Base-by-base conservation (phyloP, 2,888 invertebrate genomes). In the Pharmacophagus antenor region DNA sequence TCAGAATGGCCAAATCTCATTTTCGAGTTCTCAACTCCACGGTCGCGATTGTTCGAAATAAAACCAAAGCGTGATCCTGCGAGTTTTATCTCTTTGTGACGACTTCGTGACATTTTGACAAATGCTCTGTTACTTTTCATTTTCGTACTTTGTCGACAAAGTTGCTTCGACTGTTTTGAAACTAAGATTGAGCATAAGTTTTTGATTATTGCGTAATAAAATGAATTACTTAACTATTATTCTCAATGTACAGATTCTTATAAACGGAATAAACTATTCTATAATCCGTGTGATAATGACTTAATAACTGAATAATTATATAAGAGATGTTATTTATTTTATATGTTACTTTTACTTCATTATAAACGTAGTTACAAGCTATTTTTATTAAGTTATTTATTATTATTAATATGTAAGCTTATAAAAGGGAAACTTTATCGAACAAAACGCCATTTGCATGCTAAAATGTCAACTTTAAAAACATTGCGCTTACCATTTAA, bases 91-190 rank as follows among this genome's bases (percentile, higher is more conserved):
- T 59, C 54, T 54, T 54, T 54, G 49, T 49, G 48, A 42, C 48
- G 25, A 20, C 42, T 58, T 27, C 54, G 49, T 59, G 49, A 49
- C 49, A 42, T 49, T 54, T 22, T 20, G 23, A 47, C 41, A 53
- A 58, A 58, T 53, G 53, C 31, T 52, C 37, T 23, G 20, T 22
- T 23, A 42, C 48, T 54, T 59, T 53, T 27, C 25, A 27, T 59
- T 58, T 47, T 5, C 5, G 3, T 46, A 46, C 17, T 42, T 42
- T 18, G 42, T 17, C 15, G n/a, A n/a, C n/a, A n/a, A 31, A 31
- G 31, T 15, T 2, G 42, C 17, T 42, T 17, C 17, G 17, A 42
- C 2, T 4, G 42, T 42, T 42, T 17, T 42, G 17, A 18, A 42
- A 42, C 18, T 27, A 6, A 27, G 10, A 27, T 10, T 6, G 10